A percentile compares a stretch with the other conserved stretches of the same genome.
Conservation (phyloP, 2,113 vertebrate species). For the Spheniscus mendiculus region DNA sequence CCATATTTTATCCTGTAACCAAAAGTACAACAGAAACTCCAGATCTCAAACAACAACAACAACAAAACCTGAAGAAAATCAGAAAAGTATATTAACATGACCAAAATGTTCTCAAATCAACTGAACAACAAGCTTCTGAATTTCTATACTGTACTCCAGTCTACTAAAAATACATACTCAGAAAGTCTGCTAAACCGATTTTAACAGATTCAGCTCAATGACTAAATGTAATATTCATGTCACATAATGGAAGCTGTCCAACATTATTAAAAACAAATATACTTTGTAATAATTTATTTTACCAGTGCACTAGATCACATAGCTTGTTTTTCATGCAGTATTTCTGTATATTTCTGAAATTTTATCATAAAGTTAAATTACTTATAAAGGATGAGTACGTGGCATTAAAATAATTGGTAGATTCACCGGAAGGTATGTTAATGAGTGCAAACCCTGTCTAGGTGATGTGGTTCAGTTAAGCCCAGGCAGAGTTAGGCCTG, state of each 20-base stretch:
- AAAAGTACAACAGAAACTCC: background rate
- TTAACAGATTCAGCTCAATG: background rate
- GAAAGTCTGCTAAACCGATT: background rate
- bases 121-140: background rate
- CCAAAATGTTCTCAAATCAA: background rate
- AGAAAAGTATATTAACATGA: background rate
- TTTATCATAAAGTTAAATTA: background rate
- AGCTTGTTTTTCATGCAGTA: background rate
- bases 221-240: background rate
- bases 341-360: background rate
- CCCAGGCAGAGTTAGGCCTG: background rate
- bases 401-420: background rate
- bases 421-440: background rate
- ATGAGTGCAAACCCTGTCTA: background rate
- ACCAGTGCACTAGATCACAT: background rate
- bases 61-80: background rate
- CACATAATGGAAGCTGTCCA: background rate
- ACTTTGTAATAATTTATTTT: conserved; percentile 10
- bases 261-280: conserved; percentile 32
- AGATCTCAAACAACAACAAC: background rate
- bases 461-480: background rate
- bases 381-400: background rate
- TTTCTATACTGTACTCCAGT: background rate
- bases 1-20: background rate
- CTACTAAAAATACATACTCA: background rate